Percentiles rank a stretch among this genome's conserved stretches.
Conservation (phyloP, 2,113 vertebrate species). For the Crotalus horridus region DNA sequence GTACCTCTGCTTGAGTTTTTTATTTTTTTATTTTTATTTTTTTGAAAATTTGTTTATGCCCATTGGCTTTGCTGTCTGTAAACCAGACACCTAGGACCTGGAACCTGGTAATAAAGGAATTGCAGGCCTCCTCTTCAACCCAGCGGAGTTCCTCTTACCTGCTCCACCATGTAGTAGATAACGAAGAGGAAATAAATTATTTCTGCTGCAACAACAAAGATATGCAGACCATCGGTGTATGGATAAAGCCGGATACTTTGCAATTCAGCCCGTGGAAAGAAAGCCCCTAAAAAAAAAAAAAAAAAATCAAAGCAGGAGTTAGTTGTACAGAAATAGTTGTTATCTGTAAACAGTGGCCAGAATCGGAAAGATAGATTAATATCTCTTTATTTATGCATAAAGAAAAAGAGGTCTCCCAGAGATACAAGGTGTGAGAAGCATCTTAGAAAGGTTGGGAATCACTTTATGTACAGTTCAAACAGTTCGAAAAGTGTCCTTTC, state of each 20-base stretch:
- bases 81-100: not conserved
- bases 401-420: no score
- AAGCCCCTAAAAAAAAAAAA: conserved; percentile 76
- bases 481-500: no score
- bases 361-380: not conserved
- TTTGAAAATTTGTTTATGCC: not conserved
- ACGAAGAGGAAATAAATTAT: conserved; percentile 87
- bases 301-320: conserved; percentile 34
- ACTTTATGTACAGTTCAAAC: no score
- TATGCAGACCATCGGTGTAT: conserved; percentile 81
- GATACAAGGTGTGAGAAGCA: no score
- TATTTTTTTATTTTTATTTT: not conserved
- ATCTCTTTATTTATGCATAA: not conserved
- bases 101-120: not conserved
- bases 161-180: conserved; percentile 87
- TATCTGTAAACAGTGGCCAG: not conserved
- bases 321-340: not conserved
- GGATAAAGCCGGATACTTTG: conserved; percentile 88
- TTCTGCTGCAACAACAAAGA: conserved; percentile 89
- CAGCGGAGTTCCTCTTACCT: conserved; percentile 71
- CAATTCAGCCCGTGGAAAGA: conserved; percentile 77
- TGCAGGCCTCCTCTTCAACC: not conserved
- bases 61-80: not conserved
- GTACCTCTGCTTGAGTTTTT: not conserved
- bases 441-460: no score